Base-by-base conservation (phyloP, 2,113 vertebrate genomes). In the Synodontis membranacea region DNA sequence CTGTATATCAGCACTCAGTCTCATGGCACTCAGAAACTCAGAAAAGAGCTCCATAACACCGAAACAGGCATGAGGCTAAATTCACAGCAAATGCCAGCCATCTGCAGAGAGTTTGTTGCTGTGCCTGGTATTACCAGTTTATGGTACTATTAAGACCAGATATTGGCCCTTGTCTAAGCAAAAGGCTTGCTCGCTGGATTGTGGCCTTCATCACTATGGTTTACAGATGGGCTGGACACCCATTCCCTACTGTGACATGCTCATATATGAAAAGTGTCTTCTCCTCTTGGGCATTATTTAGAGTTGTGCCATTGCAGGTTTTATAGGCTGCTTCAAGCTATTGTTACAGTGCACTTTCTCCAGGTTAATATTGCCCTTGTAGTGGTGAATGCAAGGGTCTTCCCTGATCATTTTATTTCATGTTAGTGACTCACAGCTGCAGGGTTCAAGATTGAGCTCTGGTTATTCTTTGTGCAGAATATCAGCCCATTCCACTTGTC, bases 381-480 rank as follows among this genome's bases (percentile, higher is more conserved):
- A 80, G 34, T 28, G 8, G 78, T 39, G 7, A 56, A 34, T 3
- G 5, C 52, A 80, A 19, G 19, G 46, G 46, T 8, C 39, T 78
- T 78, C 28, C 54, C 1, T 31, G 78, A 80, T 23, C 78, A 80
- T 80, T 58, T 58, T 58, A 80, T 21, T 39, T 80, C 52, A 80
- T 80, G 19, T 80, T 56, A 34, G 19, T 58, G 52, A 54, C 75
- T 23, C n/a, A 54, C 31, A 79, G 46, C 50, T 80, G n/a, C 72
- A 75, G 12, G 28, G 44, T n/a, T 76, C 28, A 50, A 15, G 31
- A 50, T 58, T 58, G 17, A 7, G 37, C 4, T 39, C 12, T 58
- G 34, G 19, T 58, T 80, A 25, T 31, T 37, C 31, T 56, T 19
- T 54, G 44, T 48, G 76, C 76, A 39, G 34, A 56, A 39, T 39